A percentile compares a stretch with the other conserved stretches of the same genome.
Evolutionary conservation across 1,140 invertebrate genomes (phyloP).

Genomic region (Reticulitermes speratus): DNA sequence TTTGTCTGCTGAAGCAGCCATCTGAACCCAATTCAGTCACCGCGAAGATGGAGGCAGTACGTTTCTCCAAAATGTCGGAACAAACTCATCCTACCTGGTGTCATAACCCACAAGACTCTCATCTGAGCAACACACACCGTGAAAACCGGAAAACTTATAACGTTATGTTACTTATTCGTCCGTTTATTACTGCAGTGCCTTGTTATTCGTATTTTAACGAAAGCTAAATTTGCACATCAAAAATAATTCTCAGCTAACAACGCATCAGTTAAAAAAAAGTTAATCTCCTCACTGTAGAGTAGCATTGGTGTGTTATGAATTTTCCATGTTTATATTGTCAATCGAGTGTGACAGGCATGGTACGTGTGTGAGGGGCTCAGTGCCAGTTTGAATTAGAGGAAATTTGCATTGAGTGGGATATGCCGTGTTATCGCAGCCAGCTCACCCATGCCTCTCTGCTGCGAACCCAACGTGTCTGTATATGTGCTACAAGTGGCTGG

Average conservation of each 20-base stretch:
- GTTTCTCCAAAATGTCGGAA: no score
- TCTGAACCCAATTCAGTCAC: no score
- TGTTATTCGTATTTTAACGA: neutral
- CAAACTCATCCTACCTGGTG: no score
- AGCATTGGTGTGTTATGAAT: conserved; percentile 22
- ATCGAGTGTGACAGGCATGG: conserved; percentile 7
- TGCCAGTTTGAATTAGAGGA: conserved; percentile 21
- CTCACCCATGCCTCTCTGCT: conserved; percentile 7
- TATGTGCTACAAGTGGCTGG: neutral
- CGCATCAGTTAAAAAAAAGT: conserved; percentile 6
- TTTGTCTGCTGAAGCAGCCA: no score
- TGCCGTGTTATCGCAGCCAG: conserved; percentile 3
- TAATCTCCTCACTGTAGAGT: conserved; percentile 5
- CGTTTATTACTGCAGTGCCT: neutral
- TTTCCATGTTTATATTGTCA: conserved; percentile 27
- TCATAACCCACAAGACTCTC: no score
- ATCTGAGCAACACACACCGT: no score
- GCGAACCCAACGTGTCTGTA: no score
- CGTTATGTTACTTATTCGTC: neutral
- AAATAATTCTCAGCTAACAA: conserved; percentile 9
- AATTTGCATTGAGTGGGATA: conserved; percentile 27
- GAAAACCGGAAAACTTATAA: no score
- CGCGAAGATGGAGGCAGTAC: no score
- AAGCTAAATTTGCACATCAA: conserved; percentile 19
- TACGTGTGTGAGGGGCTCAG: neutral